Evolutionary conservation across 2,888 invertebrate genomes (phyloP), one percentile per base, ranked within the genome.

Genomic region (Belgica antarctica): DNA sequence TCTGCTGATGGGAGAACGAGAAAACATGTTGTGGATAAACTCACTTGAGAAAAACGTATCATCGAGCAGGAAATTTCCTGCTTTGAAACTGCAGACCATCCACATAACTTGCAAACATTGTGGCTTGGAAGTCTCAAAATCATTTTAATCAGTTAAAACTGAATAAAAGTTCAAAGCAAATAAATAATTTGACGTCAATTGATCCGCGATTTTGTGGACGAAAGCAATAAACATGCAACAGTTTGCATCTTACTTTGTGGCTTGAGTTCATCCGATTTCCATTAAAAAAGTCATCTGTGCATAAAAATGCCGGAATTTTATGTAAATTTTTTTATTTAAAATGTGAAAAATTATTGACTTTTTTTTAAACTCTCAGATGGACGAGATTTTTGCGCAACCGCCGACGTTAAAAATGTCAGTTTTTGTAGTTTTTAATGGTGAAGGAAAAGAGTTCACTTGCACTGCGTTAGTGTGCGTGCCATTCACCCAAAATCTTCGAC

Each of bases 211-310:
- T 22, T 63, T 36, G 25, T 62, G 31, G 10, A 31, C 15, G 41
- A 41, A 41, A n/a, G 41, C 12, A 41, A n/a, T n/a, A 62, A 12
- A 17, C 31, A 47, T 66, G 66, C 66, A 66, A 66, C 66, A 66
- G 66, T 66, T 66, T 47, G 66, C 47, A 47, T 65, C 65, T 65
- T 65, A 66, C 4, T 7, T 19, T 24, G 7, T 24, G 4, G 24
- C 17, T 52, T 52, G 7, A 34, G 10, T 8, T 34, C 8, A 8
- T 34, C 34, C 7, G 7, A 8, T 34, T 34, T 34, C 7, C 17
- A 5, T 41, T 41, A 2, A 41, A 34, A 12, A 34, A 34, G 7
- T 34, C 34, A 34, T 34, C 7, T 41, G 12, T 15, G 2, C n/a
- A n/a, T 5, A 41, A 41, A 41, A 41, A 41, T 41, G 8, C 3